phyloP scores from a whole-genome alignment of 2,113 vertebrate species.

The Malaclemys terrapin region DNA sequence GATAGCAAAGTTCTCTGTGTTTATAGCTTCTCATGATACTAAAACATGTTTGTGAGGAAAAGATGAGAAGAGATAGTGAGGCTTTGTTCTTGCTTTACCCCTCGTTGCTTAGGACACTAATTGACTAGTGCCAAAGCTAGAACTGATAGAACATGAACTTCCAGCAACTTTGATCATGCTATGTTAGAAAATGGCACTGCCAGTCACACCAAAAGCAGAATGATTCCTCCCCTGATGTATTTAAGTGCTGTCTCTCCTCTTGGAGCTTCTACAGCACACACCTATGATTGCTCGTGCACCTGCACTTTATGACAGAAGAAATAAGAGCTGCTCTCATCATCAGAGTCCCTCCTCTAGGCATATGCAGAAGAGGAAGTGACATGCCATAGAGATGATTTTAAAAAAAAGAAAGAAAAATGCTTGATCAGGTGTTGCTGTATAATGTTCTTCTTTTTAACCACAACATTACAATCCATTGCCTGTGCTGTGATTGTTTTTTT shows the following conservation, averaged over 20 bases:
- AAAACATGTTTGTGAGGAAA: not conserved
- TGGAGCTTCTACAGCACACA: not conserved
- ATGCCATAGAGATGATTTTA: not conserved
- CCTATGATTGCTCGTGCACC: rapidly evolving
- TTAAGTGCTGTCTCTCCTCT: not conserved
- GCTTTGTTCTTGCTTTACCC: not conserved
- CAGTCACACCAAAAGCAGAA: not conserved
- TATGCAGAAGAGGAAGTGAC: not conserved
- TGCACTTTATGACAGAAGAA: not conserved
- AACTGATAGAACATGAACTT: not conserved
- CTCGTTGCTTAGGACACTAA: not conserved
- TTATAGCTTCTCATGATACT: not conserved
- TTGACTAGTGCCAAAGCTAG: not conserved
- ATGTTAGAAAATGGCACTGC: not conserved
- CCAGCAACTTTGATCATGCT: not conserved
- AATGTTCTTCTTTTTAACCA: not conserved
- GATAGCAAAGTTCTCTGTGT: not conserved
- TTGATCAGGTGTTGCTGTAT: not conserved
- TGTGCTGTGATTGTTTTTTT: not conserved
- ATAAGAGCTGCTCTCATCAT: not conserved
- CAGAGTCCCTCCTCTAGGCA: not conserved
- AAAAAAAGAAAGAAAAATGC: not conserved
- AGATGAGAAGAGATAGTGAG: not conserved
- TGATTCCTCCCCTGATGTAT: not conserved
- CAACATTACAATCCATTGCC: not conserved